Evolutionary conservation across 92 coral and sea anemone genomes (phyloP), one percentile per base, ranked within the genome.

Genomic region (Phymanthus crucifer): DNA sequence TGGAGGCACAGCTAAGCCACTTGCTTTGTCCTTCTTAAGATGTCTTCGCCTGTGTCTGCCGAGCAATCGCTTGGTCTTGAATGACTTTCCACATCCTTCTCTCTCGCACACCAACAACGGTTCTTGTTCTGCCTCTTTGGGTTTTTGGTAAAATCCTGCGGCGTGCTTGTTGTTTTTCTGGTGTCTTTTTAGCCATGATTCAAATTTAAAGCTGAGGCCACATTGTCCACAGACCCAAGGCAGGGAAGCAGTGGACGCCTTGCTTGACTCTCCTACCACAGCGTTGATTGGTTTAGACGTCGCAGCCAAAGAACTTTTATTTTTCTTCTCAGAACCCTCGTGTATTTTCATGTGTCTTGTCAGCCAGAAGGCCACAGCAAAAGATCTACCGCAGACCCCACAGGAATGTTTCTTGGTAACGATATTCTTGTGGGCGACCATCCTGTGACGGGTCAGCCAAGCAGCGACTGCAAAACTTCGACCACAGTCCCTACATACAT

Each of bases 401-500:
- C 86, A 82, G 31, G 43, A 11, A 57, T 73, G 80, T 24, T 75
- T 75, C 74, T 82, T 82, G 45, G 86, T 61, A 35, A 71, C 43
- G 10, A 12, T 57, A 17, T 80, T 47, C 70, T 32, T 80, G 40
- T 82, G 86, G 26, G 77, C 79, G 18, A 36, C 24, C 80, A 66
- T 73, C 21, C 74, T 58, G 67, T 82, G 86, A 31, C 86, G 79
- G 27, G 86, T 82, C 43, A 82, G 86, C 86, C 86, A 82, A 4
- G 86, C 78, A 16, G 79, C 54, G 10, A 82, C 86, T 6, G 86
- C 86, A 66, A 82, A 82, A 8, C 79, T 35, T 26, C 86, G 45
- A 16, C 86, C 86, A 29, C 86, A 82, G 48, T 82, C 86, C 27
- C 80, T 70, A 29, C 86, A 82, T 0, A 74, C 80, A 34, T 82